Evolutionary conservation across 2,888 invertebrate genomes (phyloP).

Genomic region (Neoitamus cyanurus): DNA sequence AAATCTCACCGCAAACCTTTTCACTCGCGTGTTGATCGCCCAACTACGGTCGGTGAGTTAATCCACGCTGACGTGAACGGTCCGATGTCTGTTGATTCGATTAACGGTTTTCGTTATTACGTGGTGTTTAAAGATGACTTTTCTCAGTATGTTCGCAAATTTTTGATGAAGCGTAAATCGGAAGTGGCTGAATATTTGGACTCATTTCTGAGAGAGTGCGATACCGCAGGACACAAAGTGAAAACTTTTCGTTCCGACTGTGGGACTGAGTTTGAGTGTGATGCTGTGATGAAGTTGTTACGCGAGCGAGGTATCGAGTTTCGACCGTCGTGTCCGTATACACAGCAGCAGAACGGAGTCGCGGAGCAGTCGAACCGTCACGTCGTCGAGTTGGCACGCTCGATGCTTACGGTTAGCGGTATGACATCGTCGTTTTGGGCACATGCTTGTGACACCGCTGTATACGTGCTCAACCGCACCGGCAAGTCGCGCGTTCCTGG

Average conservation of each 20-base stretch:
- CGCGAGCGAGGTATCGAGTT: not conserved
- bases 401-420: not conserved
- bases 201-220: not conserved
- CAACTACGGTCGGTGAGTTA: not conserved
- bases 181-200: slow-evolving; percentile 3
- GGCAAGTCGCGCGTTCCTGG: not conserved
- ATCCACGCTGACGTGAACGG: not conserved
- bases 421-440: not conserved
- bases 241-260: slow-evolving; percentile 1
- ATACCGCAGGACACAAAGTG: slow-evolving; percentile 18
- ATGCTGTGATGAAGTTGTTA: not conserved
- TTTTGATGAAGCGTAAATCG: not conserved
- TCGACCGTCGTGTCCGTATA: not conserved
- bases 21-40: not conserved
- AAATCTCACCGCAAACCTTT: slow-evolving; percentile 14
- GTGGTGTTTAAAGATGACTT: not conserved
- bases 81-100: not conserved
- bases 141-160: not conserved
- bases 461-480: not conserved
- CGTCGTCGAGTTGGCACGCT: slow-evolving; percentile 6
- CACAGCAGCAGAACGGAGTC: not conserved
- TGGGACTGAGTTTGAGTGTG: slow-evolving; percentile 1
- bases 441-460: not conserved
- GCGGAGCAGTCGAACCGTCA: not conserved
- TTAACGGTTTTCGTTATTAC: slow-evolving; percentile 1